Conservation (phyloP, 92 coral and sea anemone species). For the Muricea muricata region DNA sequence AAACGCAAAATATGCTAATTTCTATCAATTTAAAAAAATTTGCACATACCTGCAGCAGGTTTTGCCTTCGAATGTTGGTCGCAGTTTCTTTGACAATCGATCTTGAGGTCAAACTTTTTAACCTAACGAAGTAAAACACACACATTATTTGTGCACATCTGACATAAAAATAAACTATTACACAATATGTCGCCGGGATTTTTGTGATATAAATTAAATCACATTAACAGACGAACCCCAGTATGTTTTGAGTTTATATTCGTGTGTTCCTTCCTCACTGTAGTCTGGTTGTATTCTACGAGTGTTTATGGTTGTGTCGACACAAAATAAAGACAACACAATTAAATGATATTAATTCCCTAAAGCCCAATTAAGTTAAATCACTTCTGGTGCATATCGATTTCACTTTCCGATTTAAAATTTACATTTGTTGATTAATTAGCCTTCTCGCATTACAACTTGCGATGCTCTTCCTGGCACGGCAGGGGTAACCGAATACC, state of each 20-base stretch:
- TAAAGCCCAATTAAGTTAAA: constrained; percentile 8
- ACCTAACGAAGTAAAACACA: not conserved
- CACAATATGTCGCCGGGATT: not conserved
- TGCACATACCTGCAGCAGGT: not conserved
- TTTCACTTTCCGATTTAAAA: not conserved
- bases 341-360: too few species aligned
- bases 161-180: not conserved
- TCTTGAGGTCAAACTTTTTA: not conserved
- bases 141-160: not conserved
- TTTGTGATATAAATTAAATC: too few species aligned
- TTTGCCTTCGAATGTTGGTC: not conserved
- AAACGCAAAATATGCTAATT: too few species aligned
- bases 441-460: not conserved
- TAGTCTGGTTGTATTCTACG: too few species aligned
- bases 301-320: too few species aligned
- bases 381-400: not conserved
- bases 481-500: not conserved
- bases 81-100: not conserved
- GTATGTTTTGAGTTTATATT: too few species aligned
- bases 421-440: too few species aligned
- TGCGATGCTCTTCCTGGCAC: not conserved
- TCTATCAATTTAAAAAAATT: not conserved
- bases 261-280: not conserved
- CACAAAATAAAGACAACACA: too few species aligned
- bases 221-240: too few species aligned